Evolutionary conservation across 1,140 invertebrate species (phyloP), one percentile per base, ranked within the genome.

Genomic region (Anastrepha obliqua): DNA sequence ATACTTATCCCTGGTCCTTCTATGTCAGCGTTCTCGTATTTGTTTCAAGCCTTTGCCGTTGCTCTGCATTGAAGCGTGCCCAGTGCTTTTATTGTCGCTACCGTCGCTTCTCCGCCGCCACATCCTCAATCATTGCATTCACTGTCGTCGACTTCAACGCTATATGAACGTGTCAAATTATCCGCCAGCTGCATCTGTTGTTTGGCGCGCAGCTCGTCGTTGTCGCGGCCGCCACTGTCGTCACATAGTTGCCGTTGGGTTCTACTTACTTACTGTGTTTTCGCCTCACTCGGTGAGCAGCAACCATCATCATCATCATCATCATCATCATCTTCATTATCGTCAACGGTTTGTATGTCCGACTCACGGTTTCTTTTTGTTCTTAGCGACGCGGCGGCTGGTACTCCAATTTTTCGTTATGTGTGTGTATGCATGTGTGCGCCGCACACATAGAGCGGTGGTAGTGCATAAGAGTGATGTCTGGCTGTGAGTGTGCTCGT

Each of bases 111-210:
- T 3, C 47, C 74, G n/a, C 60, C 9, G 15, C 6, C 74, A 42
- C n/a, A 7, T 58, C 13, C n/a, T 55, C 47, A 81, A 58, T 81
- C 74, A 81, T 20, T 8, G 11, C 51, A 81, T 55, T 81, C 44
- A 78, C 42, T 51, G 70, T 55, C 17, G 74, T 55, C 74, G 74
- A 17, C 74, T 55, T 55, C 74, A 51, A 47, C 47, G 74, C 74
- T 13, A 81, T 13, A 81, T 55, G 74, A 81, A 81, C 74, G 74
- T 81, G 74, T 81, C 74, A 81, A 81, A 81, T 81, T 81, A 81
- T 81, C 51, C 47, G 74, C 74, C 74, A 81, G 74, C 74, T 81
- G 74, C 74, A 81, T 81, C 74, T 81, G 74, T 81, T 81, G n/a
- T 81, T 81, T 81, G 74, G 74, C 74, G 74, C 74, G 74, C 44